These are phyloP conservation scores for Cyclargus thomasi DNA, from an alignment of 1,140 invertebrate species.

Conservation along the genomic window DNA sequence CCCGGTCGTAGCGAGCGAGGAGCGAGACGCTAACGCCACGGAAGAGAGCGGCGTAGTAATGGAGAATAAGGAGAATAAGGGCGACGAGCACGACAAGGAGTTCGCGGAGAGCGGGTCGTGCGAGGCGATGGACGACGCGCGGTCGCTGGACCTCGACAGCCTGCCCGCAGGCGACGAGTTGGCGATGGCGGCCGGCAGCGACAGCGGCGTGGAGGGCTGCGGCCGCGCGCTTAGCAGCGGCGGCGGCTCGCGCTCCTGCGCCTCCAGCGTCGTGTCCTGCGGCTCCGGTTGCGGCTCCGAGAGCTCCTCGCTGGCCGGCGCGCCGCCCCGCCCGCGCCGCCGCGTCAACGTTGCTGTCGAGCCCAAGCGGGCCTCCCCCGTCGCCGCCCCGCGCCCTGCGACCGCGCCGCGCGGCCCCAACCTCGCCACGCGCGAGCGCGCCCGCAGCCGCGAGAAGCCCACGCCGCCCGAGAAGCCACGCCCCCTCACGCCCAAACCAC, in stretches of 20 bases:
- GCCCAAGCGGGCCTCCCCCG: constrained; percentile 51
- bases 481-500: constrained; percentile 75
- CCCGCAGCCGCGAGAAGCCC: constrained; percentile 75
- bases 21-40: constrained; percentile 29
- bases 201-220: constrained; percentile 85
- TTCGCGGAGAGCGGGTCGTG: constrained; percentile 47
- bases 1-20: too few relatives aligned
- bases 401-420: constrained; percentile 72
- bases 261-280: constrained; percentile 84
- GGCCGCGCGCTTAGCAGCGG: constrained; percentile 80
- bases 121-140: constrained; percentile 57
- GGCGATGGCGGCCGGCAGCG: constrained; percentile 78
- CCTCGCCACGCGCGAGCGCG: constrained; percentile 70
- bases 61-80: constrained; percentile 37
- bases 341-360: constrained; percentile 63
- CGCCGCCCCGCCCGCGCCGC: constrained; percentile 56
- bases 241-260: constrained; percentile 79
- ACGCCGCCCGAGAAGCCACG: constrained; percentile 56
- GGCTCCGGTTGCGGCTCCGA: constrained; percentile 86
- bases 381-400: constrained; percentile 74
- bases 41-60: constrained; percentile 44
- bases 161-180: constrained; percentile 60
- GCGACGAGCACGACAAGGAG: constrained; percentile 42
- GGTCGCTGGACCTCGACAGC: constrained; percentile 61
- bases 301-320: constrained; percentile 79